These are phyloP conservation scores for Actinernus sp. DNA, from an alignment of 92 coral and sea anemone species.

Conservation along the genomic window DNA sequence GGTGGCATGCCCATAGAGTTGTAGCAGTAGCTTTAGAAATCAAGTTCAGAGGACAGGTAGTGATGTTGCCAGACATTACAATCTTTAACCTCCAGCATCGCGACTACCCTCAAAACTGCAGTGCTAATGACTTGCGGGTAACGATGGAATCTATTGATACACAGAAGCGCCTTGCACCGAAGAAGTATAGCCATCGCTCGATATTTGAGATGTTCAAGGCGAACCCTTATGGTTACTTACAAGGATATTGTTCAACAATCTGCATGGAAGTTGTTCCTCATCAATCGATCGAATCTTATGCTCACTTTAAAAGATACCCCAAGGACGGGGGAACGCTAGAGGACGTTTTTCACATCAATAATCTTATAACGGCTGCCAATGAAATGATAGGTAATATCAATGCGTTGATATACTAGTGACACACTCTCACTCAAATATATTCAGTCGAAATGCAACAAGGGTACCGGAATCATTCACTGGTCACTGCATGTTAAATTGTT, in stretches of 20 bases:
- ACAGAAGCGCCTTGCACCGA: conserved; percentile 2
- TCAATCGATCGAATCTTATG: conserved; percentile 8
- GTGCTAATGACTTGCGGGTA: neutral
- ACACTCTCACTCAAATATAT: no score
- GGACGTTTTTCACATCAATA: conserved; percentile 2
- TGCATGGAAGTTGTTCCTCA: conserved; percentile 20
- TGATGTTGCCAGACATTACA: conserved; percentile 37
- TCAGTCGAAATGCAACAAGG: no score
- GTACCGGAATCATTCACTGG: no score
- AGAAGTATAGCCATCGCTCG: conserved; percentile 2
- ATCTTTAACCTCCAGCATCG: conserved; percentile 28
- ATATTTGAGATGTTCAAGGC: neutral
- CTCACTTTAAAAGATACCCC: conserved; percentile 6
- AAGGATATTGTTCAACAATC: neutral
- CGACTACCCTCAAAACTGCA: conserved; percentile 20
- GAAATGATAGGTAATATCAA: no score
- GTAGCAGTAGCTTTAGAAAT: conserved; percentile 28
- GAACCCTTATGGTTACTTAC: neutral
- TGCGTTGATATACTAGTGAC: no score
- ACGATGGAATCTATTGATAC: neutral
- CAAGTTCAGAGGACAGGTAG: conserved; percentile 52
- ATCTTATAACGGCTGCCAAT: no score
- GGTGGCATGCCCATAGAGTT: conserved; percentile 32
- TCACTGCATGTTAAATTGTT: no score
- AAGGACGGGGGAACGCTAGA: neutral